A percentile compares a stretch with the other conserved stretches of the same genome.
These are phyloP conservation scores for Aleiodes alternator DNA, from an alignment of 2,888 invertebrate genomes.

Conservation along the genomic window DNA sequence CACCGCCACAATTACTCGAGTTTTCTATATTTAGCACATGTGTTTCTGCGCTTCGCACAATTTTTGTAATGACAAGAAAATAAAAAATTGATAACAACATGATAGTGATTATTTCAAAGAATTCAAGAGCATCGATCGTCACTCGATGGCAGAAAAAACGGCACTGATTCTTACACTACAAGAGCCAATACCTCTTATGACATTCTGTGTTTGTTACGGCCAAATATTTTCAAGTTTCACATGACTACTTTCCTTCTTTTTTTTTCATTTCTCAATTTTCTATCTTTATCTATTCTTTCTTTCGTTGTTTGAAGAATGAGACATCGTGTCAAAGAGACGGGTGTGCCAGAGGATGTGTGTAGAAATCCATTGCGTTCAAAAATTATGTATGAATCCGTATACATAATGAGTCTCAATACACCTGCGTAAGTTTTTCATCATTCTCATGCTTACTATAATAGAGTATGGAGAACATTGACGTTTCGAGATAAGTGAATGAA, in stretches of 20 bases:
- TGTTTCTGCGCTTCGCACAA: conserved; percentile 19
- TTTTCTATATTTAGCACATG: conserved; percentile 37
- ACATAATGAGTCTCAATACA: conserved; percentile 30
- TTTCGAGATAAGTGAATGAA: too few relatives aligned
- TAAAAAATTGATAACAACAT: neutral
- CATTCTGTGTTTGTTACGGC: conserved; percentile 60
- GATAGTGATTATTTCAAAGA: too few relatives aligned
- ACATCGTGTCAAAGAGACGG: conserved; percentile 53
- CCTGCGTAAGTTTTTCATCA: neutral
- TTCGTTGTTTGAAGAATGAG: conserved; percentile 61
- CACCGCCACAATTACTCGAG: conserved; percentile 70
- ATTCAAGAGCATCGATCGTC: neutral
- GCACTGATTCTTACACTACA: conserved; percentile 57
- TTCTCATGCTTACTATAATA: conserved; percentile 4
- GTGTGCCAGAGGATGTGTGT: conserved; percentile 66
- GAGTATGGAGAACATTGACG: conserved; percentile 3
- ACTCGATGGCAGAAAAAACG: conserved; percentile 47
- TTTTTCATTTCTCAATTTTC: conserved; percentile 22
- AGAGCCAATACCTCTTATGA: conserved; percentile 63
- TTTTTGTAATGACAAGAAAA: conserved; percentile 24
- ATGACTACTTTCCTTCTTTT: conserved; percentile 36
- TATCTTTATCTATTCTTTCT: neutral
- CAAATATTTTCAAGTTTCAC: conserved; percentile 68
- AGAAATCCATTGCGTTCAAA: conserved; percentile 64
- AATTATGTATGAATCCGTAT: conserved; percentile 44